Evolutionary conservation across 2,888 invertebrate species (phyloP).

Genomic region (Chorisops tibialis): DNA sequence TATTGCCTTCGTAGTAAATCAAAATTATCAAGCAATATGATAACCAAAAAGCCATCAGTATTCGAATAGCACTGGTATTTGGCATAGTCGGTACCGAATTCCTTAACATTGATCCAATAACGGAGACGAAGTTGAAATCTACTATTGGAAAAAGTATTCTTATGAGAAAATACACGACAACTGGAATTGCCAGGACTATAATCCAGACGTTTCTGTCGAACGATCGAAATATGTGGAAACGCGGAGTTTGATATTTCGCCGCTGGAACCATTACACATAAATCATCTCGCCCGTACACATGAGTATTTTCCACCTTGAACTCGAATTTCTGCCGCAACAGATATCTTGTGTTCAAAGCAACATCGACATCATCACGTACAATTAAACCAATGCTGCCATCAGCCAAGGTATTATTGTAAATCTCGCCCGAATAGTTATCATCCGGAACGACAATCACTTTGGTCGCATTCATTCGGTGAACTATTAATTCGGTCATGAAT

Average conservation of each 20-base stretch:
- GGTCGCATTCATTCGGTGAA: slow-evolving; percentile 54
- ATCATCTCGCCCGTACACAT: slow-evolving; percentile 56
- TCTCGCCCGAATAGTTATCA: slow-evolving; percentile 27
- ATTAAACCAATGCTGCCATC: slow-evolving; percentile 43
- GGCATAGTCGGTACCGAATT: slow-evolving; percentile 39
- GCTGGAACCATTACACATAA: slow-evolving; percentile 58
- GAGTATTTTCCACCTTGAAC: slow-evolving; percentile 55
- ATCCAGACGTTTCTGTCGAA: slow-evolving; percentile 45
- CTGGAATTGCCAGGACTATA: slow-evolving; percentile 36
- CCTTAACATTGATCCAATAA: slow-evolving; percentile 35
- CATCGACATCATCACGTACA: slow-evolving; percentile 46
- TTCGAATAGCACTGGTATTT: slow-evolving; percentile 34
- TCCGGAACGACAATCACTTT: slow-evolving; percentile 42
- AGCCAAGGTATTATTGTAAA: slow-evolving; percentile 35
- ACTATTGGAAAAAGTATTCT: slow-evolving; percentile 28
- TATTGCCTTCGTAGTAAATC: slow-evolving; percentile 46
- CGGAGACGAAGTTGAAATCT: slow-evolving; percentile 35
- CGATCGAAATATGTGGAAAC: slow-evolving; percentile 51
- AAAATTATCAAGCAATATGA: slow-evolving; percentile 47
- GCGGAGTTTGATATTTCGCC: slow-evolving; percentile 53
- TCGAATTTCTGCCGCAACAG: slow-evolving; percentile 54
- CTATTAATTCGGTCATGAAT: slow-evolving; percentile 49
- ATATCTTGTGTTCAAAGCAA: slow-evolving; percentile 57
- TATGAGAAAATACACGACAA: slow-evolving; percentile 40
- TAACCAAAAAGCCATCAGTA: slow-evolving; percentile 46